phyloP scores from a whole-genome alignment of 2,113 vertebrate species.

The Psettodes erumei region DNA sequence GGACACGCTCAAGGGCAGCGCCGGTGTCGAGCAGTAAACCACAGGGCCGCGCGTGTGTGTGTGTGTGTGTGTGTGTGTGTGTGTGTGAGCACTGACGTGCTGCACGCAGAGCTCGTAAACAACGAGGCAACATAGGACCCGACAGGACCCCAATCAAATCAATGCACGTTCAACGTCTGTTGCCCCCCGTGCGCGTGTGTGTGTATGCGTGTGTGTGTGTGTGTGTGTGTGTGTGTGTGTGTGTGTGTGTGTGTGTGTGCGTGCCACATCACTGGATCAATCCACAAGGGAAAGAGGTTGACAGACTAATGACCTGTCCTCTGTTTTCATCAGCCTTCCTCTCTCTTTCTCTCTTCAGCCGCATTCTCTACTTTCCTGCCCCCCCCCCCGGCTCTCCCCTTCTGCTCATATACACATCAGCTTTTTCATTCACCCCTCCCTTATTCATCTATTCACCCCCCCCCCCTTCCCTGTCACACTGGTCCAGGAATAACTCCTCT shows the following conservation, averaged over 20 bases:
- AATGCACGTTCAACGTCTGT: constrained; percentile 55
- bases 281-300: constrained; percentile 43
- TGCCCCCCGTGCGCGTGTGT: constrained; percentile 5
- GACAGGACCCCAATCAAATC: constrained; percentile 64
- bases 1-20: constrained; percentile 43
- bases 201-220: constrained; percentile 26
- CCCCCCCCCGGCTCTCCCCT: neutral
- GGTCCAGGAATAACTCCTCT: constrained; percentile 54
- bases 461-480: constrained; percentile 1
- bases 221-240: constrained; percentile 22
- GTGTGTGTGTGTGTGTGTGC: constrained; percentile 13
- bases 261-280: constrained; percentile 46
- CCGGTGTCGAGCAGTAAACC: constrained; percentile 47
- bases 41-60: neutral
- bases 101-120: constrained; percentile 57
- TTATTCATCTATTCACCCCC: constrained; percentile 12
- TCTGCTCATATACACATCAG: constrained; percentile 5
- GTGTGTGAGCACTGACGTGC: neutral
- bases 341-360: constrained; percentile 9
- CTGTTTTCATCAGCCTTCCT: constrained; percentile 52
- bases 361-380: neutral
- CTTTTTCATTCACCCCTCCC: constrained; percentile 18
- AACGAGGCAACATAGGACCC: constrained; percentile 44
- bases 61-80: neutral
- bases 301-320: constrained; percentile 66